phyloP scores from a whole-genome alignment of 2,888 invertebrate species.

The Oscheius onirici region DNA sequence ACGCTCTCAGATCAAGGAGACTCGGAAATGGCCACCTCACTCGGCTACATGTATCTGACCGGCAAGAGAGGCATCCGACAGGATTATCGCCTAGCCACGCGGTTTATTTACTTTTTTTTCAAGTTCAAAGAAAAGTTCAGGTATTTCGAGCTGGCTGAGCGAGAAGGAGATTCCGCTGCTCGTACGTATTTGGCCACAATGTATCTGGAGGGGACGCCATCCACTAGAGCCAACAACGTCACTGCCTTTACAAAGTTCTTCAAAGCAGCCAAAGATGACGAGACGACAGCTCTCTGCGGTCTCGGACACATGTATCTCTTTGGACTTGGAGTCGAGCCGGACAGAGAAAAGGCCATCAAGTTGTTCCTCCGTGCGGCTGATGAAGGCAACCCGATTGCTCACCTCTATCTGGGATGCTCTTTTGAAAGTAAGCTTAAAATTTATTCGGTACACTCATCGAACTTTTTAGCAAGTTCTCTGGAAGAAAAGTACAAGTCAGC shows the following conservation, averaged over 20 bases:
- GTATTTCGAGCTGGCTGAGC: conserved; percentile 83
- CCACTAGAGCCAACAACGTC: conserved; percentile 89
- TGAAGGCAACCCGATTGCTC: conserved; percentile 98
- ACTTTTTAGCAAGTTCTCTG: conserved; percentile 73
- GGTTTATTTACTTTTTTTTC: conserved; percentile 1
- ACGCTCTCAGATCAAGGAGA: conserved; percentile 97
- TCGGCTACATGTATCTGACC: conserved; percentile 96
- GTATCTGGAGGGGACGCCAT: conserved; percentile 93
- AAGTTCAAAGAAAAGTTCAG: conserved; percentile 49
- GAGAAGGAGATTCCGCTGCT: conserved; percentile 93
- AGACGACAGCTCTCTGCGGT: conserved; percentile 95
- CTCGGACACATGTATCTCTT: conserved; percentile 94
- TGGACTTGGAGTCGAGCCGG: conserved; percentile 76
- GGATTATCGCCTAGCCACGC: conserved; percentile 77
- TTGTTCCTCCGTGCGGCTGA: conserved; percentile 95
- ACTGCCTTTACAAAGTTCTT: conserved; percentile 93
- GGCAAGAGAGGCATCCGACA: conserved; percentile 94
- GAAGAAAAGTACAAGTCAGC: conserved; percentile 83
- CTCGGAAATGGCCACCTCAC: conserved; percentile 78
- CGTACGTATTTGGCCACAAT: conserved; percentile 99
- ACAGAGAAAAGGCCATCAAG: conserved; percentile 74
- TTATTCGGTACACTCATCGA: neutral
- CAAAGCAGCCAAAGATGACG: conserved; percentile 92
- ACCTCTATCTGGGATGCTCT: conserved; percentile 95
- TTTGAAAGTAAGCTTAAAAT: conserved; percentile 82